A percentile compares a stretch with the other conserved stretches of the same genome.
Evolutionary conservation across 2,888 invertebrate species (phyloP).

Genomic region (Lottia gigantea): DNA sequence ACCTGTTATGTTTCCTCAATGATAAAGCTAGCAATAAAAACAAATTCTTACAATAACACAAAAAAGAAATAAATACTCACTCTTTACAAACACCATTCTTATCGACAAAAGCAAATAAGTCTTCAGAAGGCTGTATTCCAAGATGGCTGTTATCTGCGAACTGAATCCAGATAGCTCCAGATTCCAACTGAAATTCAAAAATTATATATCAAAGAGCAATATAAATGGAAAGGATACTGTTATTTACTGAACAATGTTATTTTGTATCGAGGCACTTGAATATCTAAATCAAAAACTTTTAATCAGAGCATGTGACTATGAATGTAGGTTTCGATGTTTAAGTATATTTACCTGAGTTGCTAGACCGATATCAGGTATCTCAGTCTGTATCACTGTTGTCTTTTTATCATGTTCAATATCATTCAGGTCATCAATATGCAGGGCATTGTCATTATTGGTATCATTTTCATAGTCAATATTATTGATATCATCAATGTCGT

Average conservation of each 20-base stretch:
- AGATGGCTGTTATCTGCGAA: not conserved
- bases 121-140: not conserved
- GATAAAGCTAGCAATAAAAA: no score
- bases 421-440: not conserved
- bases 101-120: not conserved
- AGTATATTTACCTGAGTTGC: not conserved
- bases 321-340: no score
- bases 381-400: not conserved
- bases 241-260: no score
- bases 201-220: not conserved
- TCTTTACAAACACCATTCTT: conserved; percentile 5
- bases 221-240: no score
- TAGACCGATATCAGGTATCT: not conserved
- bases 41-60: no score
- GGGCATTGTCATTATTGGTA: not conserved
- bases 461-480: not conserved
- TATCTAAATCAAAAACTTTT: no score
- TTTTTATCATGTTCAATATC: not conserved
- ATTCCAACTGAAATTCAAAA: not conserved
- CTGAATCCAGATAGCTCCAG: not conserved
- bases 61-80: not conserved
- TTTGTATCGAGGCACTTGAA: not conserved
- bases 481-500: no score
- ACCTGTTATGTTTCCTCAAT: no score
- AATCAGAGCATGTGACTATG: not conserved